Base-by-base conservation (phyloP, 2,113 vertebrate species). In the Peromyscus maniculatus region DNA sequence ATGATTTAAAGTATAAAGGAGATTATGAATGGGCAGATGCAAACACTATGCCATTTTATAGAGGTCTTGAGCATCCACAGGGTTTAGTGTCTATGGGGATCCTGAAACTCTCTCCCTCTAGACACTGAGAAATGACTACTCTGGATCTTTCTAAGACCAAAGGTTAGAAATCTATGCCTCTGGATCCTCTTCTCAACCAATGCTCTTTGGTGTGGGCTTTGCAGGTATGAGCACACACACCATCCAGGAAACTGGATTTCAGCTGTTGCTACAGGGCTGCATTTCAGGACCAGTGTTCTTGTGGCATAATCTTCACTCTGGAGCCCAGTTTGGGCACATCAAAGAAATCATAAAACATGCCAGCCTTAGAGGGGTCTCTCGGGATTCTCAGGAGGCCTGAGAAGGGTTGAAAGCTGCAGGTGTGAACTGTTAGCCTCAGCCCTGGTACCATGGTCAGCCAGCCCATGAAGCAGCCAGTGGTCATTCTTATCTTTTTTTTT, bases 11-110 rank as follows among this genome's bases (percentile, higher is more conserved):
- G 89, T 8, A 7, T 9, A 17, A 5, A n/a, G 33, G 69, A 67
- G 52, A 19, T n/a, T n/a, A 7, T 16, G 4, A 13, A 7, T 0
- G 36, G n/a, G 66, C 1, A n/a, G 19, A 22, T 10, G 19, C 3
- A 36, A 77, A 36, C 16, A 10, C 7, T 3, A 21, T 26, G 24
- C 26, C 46, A 46, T 69, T 64, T 66, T 67, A 57, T 6, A 16
- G 77, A 57, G 71, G 71, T 5, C 64, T 33, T 79, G 39, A 46
- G 7, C 21, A 17, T 3, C 2, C 10, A 57, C 4, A 11, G 33
- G 9, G 3, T 33, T 39, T 78, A 71, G 26, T 59, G 7, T 67
- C 36, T 69, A 1, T 9, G 39, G 21, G 72, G 0, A 26, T 46
- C 12, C 72, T 78, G 31, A 67, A 12, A 33, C 24, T 17, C 1